phyloP scores from a whole-genome alignment of 92 coral and sea anemone species.

The Galaxea fascicularis region DNA sequence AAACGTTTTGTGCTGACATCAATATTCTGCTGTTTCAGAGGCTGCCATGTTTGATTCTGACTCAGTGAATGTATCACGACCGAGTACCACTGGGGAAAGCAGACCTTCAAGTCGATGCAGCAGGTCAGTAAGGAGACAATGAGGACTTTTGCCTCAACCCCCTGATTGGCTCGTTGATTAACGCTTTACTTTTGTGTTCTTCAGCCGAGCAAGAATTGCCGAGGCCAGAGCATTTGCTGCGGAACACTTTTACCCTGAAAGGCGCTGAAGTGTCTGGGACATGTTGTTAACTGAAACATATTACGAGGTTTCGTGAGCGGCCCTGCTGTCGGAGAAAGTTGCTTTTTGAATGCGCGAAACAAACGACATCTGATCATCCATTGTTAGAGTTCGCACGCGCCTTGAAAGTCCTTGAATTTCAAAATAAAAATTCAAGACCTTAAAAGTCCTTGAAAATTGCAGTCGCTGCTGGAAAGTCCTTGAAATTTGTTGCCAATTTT shows the following conservation, averaged over 20 bases:
- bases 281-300: not conserved
- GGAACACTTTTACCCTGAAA: constrained; percentile 66
- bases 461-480: too few relatives aligned
- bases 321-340: too few relatives aligned
- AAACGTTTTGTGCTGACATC: not conserved
- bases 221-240: constrained; percentile 91
- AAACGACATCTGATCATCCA: too few relatives aligned
- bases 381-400: too few relatives aligned
- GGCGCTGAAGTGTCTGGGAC: constrained; percentile 3
- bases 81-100: constrained; percentile 43
- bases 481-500: too few relatives aligned
- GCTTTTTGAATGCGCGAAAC: too few relatives aligned
- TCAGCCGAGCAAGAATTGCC: constrained; percentile 90
- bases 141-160: not conserved
- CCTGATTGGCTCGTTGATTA: not conserved
- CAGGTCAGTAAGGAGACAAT: constrained; percentile 44
- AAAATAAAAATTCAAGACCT: too few relatives aligned
- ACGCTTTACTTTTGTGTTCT: not conserved
- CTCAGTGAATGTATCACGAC: constrained; percentile 32
- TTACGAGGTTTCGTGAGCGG: not conserved
- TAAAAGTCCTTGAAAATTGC: too few relatives aligned
- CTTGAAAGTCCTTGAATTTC: too few relatives aligned
- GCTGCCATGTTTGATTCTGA: not conserved
- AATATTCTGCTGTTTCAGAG: not conserved
- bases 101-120: constrained; percentile 83